Evolutionary conservation across 2,113 vertebrate species (phyloP).

Genomic region (Paracanthobrama guichenoti): DNA sequence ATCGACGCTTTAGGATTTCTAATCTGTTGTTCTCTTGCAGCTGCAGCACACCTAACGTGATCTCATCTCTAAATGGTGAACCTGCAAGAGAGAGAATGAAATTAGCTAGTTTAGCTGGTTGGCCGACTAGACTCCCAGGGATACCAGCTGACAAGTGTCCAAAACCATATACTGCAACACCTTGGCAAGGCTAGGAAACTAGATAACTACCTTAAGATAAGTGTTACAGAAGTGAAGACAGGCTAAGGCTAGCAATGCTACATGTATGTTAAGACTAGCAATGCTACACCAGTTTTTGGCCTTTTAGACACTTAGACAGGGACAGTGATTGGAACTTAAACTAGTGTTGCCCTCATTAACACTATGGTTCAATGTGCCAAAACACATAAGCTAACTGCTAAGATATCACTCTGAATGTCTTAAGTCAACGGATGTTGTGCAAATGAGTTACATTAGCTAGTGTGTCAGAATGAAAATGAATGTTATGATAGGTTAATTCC

Average conservation of each 20-base stretch:
- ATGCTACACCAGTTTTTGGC: no score
- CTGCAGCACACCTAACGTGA: conserved; percentile 86
- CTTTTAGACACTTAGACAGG: background rate
- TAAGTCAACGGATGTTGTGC: conserved; percentile 10
- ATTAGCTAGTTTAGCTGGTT: background rate
- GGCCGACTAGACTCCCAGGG: background rate
- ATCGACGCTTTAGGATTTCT: conserved; percentile 88
- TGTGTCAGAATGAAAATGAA: conserved; percentile 23
- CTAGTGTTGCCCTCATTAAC: background rate
- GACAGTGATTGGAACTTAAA: background rate
- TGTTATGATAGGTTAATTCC: conserved; percentile 13
- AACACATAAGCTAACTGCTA: conserved; percentile 5
- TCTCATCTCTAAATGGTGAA: conserved; percentile 86
- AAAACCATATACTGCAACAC: background rate
- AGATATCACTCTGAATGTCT: background rate
- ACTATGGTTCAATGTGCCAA: background rate
- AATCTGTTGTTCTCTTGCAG: conserved; percentile 89
- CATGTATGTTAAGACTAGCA: background rate
- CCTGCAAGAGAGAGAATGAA: conserved; percentile 68
- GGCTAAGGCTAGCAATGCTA: background rate
- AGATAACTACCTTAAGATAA: background rate
- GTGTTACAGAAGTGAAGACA: background rate
- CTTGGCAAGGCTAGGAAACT: background rate
- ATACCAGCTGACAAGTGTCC: background rate
- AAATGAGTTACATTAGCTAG: conserved; percentile 21